phyloP scores from a whole-genome alignment of 2,888 invertebrate genomes.

The Sylvicola cinctus region DNA sequence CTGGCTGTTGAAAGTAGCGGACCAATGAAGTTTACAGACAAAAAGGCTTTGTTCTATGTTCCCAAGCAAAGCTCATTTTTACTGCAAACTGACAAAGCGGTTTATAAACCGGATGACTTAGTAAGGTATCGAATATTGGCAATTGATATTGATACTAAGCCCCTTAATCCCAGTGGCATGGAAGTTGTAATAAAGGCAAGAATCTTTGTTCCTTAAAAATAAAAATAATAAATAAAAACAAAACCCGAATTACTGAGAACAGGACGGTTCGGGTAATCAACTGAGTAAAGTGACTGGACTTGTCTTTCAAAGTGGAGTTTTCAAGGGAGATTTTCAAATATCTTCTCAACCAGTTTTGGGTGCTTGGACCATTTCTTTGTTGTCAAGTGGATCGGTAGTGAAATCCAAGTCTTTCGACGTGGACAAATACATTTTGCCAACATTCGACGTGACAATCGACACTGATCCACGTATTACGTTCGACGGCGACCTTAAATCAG shows the following conservation, averaged over 20 bases:
- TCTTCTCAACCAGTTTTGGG: conserved; percentile 64
- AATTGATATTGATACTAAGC: conserved; percentile 44
- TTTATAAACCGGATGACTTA: conserved; percentile 62
- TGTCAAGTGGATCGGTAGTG: conserved; percentile 1
- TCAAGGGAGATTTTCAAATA: conserved; percentile 46
- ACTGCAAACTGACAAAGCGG: conserved; percentile 69
- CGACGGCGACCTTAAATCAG: conserved; percentile 53
- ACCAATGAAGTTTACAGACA: too few species aligned
- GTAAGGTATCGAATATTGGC: conserved; percentile 59
- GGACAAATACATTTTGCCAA: conserved; percentile 82
- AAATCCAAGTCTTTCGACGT: conserved; percentile 33
- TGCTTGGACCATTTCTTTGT: conserved; percentile 55
- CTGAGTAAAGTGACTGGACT: conserved; percentile 30
- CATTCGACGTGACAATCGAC: conserved; percentile 74
- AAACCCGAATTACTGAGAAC: too few species aligned
- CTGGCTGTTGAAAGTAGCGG: too few species aligned
- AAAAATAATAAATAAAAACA: too few species aligned
- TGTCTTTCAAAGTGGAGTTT: conserved; percentile 44
- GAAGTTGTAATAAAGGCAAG: too few species aligned
- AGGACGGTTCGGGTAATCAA: too few species aligned
- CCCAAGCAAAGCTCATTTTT: conserved; percentile 35
- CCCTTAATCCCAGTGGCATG: conserved; percentile 31
- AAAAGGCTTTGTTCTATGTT: too few species aligned
- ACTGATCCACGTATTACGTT: conserved; percentile 66
- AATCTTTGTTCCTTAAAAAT: too few species aligned